These are phyloP conservation scores for Gastracanthus pulcherrimus DNA, from an alignment of 2,888 invertebrate species.

Conservation along the genomic window DNA sequence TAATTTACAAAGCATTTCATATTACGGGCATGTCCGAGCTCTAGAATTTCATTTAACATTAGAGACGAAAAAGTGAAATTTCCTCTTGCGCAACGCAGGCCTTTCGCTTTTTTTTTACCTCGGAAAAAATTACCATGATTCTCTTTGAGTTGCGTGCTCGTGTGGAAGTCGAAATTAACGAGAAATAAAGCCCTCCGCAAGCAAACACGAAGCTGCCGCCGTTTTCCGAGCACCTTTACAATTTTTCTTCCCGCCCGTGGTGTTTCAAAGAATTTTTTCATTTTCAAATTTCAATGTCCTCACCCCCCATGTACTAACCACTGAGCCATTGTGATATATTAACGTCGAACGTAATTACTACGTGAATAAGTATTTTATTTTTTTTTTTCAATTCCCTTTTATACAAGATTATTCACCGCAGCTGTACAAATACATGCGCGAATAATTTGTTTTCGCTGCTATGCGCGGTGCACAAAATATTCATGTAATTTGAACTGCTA, in stretches of 20 bases:
- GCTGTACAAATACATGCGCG: too few relatives aligned
- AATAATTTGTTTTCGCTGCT: too few relatives aligned
- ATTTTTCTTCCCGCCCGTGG: neutral
- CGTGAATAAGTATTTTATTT: neutral
- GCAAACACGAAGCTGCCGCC: too few relatives aligned
- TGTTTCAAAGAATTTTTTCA: slow-evolving; percentile 13
- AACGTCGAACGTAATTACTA: neutral
- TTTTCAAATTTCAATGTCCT: neutral
- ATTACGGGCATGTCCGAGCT: neutral
- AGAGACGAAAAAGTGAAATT: neutral
- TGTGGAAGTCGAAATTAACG: slow-evolving; percentile 13
- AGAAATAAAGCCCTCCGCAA: slow-evolving; percentile 11
- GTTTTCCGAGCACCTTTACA: neutral
- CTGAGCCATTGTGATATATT: slow-evolving; percentile 17
- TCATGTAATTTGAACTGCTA: neutral
- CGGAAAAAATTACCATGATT: neutral
- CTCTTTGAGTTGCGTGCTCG: neutral
- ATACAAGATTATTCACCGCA: too few relatives aligned
- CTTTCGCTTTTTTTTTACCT: too few relatives aligned
- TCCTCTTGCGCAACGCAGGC: neutral
- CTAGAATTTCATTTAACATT: slow-evolving; percentile 18
- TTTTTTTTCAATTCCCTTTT: too few relatives aligned
- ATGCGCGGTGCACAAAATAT: too few relatives aligned
- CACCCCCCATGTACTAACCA: neutral
- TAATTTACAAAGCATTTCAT: slow-evolving; percentile 36